These are phyloP conservation scores for Drosophila imparisetae DNA, from an alignment of 2,888 invertebrate species.

Conservation along the genomic window DNA sequence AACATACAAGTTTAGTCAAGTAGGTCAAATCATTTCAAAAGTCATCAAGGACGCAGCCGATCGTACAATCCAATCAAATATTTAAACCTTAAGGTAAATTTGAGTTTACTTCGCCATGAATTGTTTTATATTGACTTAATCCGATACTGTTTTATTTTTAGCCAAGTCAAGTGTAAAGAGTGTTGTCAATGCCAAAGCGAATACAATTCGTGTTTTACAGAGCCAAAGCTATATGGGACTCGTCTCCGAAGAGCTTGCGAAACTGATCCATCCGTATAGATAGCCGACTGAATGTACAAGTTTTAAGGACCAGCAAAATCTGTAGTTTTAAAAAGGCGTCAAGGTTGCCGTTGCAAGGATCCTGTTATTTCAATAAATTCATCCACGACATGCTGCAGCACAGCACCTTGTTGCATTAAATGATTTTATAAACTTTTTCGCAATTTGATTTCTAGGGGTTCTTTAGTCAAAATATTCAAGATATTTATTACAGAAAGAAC, in stretches of 20 bases:
- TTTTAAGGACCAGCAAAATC: background rate
- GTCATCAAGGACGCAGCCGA: constrained; percentile 6
- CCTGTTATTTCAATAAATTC: background rate
- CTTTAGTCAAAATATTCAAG: background rate
- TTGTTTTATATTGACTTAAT: background rate
- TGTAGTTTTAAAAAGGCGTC: background rate
- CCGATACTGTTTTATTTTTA: background rate
- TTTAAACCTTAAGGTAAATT: constrained; percentile 8
- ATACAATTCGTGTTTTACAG: constrained; percentile 71
- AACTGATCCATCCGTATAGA: constrained; percentile 47
- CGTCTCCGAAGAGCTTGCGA: background rate
- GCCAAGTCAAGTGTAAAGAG: constrained; percentile 7
- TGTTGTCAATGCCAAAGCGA: constrained; percentile 56
- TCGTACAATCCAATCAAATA: constrained; percentile 10
- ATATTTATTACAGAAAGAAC: background rate
- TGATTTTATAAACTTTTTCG: background rate
- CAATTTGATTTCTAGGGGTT: background rate
- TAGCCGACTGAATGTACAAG: background rate
- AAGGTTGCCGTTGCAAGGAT: background rate
- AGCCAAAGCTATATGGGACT: constrained; percentile 36
- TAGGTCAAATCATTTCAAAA: constrained; percentile 31
- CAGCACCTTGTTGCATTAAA: background rate
- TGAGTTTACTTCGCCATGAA: background rate
- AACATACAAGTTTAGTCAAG: constrained; percentile 64
- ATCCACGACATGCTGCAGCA: background rate